Evolutionary conservation across 2,888 invertebrate genomes (phyloP).

Genomic region (Oxycera nigricornis): DNA sequence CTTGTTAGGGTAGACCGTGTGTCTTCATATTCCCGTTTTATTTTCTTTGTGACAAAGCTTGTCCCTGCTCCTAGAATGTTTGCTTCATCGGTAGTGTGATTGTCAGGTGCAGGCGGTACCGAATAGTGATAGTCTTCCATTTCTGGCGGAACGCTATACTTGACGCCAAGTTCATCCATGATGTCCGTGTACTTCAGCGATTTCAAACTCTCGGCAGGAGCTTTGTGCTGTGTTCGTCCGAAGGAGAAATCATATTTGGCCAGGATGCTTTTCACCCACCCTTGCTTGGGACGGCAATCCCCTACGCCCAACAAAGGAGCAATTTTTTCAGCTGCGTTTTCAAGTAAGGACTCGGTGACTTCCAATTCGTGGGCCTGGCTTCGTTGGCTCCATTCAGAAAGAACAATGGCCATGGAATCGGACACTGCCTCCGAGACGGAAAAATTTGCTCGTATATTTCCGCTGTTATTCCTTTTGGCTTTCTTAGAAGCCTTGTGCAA

Average conservation of each 20-base stretch:
- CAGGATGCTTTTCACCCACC: constrained; percentile 42
- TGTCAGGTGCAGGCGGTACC: background rate
- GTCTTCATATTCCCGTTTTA: no score
- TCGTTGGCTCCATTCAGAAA: constrained; percentile 19
- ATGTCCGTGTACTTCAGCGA: constrained; percentile 42
- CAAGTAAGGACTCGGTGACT: constrained; percentile 17
- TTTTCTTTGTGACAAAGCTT: background rate
- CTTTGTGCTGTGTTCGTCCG: background rate
- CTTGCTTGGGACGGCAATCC: constrained; percentile 2
- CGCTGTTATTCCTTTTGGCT: background rate
- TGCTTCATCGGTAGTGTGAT: background rate
- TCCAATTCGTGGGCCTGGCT: constrained; percentile 12
- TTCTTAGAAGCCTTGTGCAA: constrained; percentile 18
- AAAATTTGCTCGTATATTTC: background rate
- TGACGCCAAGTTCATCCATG: constrained; percentile 39
- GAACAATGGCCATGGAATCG: constrained; percentile 2
- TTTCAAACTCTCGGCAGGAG: background rate
- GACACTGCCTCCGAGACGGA: background rate
- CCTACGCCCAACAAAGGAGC: constrained; percentile 26
- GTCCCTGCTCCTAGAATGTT: background rate
- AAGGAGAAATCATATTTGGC: constrained; percentile 30
- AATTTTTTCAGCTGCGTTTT: constrained; percentile 3
- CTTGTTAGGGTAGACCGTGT: background rate
- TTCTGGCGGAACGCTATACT: background rate
- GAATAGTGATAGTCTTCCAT: background rate